A percentile compares a stretch with the other conserved stretches of the same genome.
Evolutionary conservation across 2,113 vertebrate species (phyloP).

Genomic region (Lepus americanus): DNA sequence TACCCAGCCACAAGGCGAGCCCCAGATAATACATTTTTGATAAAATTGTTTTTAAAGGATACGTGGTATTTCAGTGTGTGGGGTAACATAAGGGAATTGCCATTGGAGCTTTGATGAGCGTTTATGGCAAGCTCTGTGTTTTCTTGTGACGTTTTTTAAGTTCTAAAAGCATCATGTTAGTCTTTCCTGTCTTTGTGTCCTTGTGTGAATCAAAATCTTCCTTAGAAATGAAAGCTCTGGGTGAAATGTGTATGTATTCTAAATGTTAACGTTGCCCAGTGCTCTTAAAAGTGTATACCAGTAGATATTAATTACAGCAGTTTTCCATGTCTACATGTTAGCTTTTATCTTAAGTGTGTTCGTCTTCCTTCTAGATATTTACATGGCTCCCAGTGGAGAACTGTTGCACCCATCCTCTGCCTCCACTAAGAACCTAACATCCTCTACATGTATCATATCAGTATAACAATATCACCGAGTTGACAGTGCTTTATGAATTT

Average conservation of each 20-base stretch:
- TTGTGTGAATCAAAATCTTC: background rate
- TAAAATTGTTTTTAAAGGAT: slow-evolving; percentile 8
- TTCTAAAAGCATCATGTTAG: background rate
- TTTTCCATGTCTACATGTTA: background rate
- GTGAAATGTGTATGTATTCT: background rate
- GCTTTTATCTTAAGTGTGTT: background rate
- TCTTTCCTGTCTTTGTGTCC: background rate
- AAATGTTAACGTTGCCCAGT: background rate
- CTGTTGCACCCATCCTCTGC: too few species aligned
- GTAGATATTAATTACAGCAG: background rate
- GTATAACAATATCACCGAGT: background rate
- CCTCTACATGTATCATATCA: background rate
- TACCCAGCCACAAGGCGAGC: too few species aligned
- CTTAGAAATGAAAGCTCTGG: background rate
- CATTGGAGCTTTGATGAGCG: background rate
- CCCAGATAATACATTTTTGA: background rate
- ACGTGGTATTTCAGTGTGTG: background rate
- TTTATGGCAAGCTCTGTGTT: background rate
- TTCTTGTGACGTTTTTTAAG: background rate
- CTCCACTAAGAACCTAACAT: background rate
- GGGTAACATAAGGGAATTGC: background rate
- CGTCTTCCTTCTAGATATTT: background rate
- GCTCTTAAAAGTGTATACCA: background rate
- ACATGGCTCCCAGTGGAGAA: background rate
- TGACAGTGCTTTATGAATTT: background rate